Base-by-base conservation (phyloP, 2,797 vertebrate species). In the Leptoclinus maculatus region DNA sequence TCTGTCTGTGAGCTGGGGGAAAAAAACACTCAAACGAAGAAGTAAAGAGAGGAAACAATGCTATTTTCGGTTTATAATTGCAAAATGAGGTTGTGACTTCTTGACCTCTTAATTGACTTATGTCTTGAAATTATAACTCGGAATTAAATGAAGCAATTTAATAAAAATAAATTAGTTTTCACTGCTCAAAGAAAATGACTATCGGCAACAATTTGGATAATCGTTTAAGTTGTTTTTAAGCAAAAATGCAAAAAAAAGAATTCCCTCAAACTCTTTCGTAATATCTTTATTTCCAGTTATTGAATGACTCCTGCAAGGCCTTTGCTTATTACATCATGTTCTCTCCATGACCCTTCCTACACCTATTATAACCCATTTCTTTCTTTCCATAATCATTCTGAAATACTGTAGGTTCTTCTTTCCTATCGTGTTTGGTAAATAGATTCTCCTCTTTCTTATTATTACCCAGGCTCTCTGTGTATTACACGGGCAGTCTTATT, bases 361-460 rank as follows among this genome's bases (percentile, higher is more conserved):
- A 27, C 23, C 57, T 64, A 4, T 56, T 19, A 19, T 43, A 16
- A 60, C 39, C 60, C 23, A 6, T 54, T 14, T 70, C 38, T 36
- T 39, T 57, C 23, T 62, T 57, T 21, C 25, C 21, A 1, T 5
- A 13, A 11, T 16, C 27, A 10, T 80, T 82, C 41, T 53, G 66
- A 77, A 36, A 64, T 19, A 47, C 38, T 17, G 6, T 23, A 10
- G 62, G 4, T 10, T 73, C 12, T 45, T 23, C 23, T 54, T 69
- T 70, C 53, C 57, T 58, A 4, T 16, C 56, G 43, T 64, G 63
- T 49, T 49, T 60, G 66, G 72, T 62, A 66, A 59, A 70, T 9
- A n/a, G 19, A 17, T 38, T 60, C 32, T 71, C 62, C 3, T 38
- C 14, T 83, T 79, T 78, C 21, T 36, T 34, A 0, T 79, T 43